Evolutionary conservation across 2,113 vertebrate species (phyloP), one percentile per base, ranked within the genome.

Genomic region (Myrmophylax atrothorax): DNA sequence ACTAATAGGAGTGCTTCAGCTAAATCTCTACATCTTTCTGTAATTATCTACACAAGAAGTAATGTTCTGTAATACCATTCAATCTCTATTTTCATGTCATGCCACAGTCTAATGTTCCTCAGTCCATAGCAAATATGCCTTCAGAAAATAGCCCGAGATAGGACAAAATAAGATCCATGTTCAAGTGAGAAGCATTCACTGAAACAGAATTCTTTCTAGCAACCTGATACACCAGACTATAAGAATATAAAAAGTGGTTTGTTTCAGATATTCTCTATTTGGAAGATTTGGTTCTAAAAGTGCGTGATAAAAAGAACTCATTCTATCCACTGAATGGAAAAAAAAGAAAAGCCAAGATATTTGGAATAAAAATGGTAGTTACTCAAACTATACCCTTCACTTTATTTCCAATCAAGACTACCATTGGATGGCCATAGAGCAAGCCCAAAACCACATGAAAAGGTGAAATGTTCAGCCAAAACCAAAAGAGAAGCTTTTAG

Each of bases 61-160:
- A 95, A 95, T 83, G 96, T 97, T 96, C 74, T 97, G 96, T 84
- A 93, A 95, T 92, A n/a, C 40, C 86, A 97, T 91, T 84, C 95
- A 97, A 96, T 97, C 82, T 95, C 82, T 94, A 69, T 93, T 96
- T 89, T 95, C 83, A 83, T 93, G 66, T 86, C 84, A 90, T 94
- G 42, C 72, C 83, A 85, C 55, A 75, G 90, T 76, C 90, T 94
- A 90, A 94, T 95, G 95, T 81, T 93, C 88, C 37, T 90, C 94
- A 90, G 88, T 60, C 85, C 93, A 94, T 93, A 37, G 87, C 90
- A 96, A 96, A 96, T 97, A 95, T 44, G 25, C 63, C 77, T 94
- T 91, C 70, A 90, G 82, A 96, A 97, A 95, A 96, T 96, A 95
- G 84, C 89, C 42, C 85, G 87, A 93, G 74, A 91, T 50, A 75